Base-by-base conservation (phyloP, 2,113 vertebrate species). In the Manacus vitellinus region DNA sequence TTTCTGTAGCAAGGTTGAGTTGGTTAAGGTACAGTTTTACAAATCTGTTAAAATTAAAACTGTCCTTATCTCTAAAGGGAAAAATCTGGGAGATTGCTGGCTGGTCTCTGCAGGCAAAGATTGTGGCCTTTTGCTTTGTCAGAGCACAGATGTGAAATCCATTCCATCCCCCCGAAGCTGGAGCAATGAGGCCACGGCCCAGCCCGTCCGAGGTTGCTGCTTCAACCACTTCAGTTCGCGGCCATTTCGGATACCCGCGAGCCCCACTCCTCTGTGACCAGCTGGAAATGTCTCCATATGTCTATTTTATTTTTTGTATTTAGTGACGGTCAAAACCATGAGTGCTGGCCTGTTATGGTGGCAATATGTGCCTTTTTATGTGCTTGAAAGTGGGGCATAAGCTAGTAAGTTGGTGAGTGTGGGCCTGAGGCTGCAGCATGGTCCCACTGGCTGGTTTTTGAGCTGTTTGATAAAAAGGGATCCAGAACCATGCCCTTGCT, bases 151-250 rank as follows among this genome's bases (percentile, higher is more conserved):
- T 44, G 13, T 1, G 0, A 62, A 46, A 71, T 78, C 19, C 11
- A 1, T 85, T 71, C 80, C 27, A 46, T 59, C 25, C 12, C 18
- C 4, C 35, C 33, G 23, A 70, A 80, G 12, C 24, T 6, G 1
- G 37, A 66, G 16, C 44, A 63, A 28, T 10, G 24, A 94, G 39
- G 12, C 51, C 11, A 2, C 0, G 7, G 28, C 41, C 1, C 1
- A 55, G 63, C n/a, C 52, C 41, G 12, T 46, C 44, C 28, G 20
- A 41, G 19, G 11, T 15, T 4, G 0, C 46, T 80, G 14, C 66
- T 44, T 65, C 58, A 37, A 25, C 58, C 0, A 0, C 30, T 33
- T 43, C 5, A 4, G 6, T 46, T 63, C 0, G 1, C 1, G 0
- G 8, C 30, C 46, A 25, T 58, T 70, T 51, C 1, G 3, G 24